Evolutionary conservation across 2,797 vertebrate genomes (phyloP).

Genomic region (Sebastes itinus): DNA sequence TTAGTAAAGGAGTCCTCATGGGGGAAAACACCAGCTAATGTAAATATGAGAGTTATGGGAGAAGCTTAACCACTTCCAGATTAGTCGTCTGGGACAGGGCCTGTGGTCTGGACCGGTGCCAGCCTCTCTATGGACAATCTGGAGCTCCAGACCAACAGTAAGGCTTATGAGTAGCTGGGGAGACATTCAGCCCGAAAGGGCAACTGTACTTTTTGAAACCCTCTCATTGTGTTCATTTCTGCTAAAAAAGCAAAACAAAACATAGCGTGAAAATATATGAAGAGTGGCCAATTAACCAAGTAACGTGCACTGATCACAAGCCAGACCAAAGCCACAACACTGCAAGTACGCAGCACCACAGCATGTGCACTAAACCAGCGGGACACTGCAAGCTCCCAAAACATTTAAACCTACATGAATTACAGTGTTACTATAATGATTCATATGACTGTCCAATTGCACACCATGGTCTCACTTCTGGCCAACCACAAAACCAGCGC

Average conservation of each 20-base stretch:
- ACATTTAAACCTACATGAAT: constrained; percentile 3
- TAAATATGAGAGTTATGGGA: constrained; percentile 52
- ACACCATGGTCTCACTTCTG: constrained; percentile 1
- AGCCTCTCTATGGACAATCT: constrained; percentile 25
- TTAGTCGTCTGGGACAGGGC: constrained; percentile 51
- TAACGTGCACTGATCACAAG: background rate
- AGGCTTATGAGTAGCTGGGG: background rate
- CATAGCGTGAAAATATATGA: background rate
- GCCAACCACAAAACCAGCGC: constrained; percentile 27
- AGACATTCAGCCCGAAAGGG: background rate
- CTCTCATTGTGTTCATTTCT: background rate
- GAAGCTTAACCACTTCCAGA: constrained; percentile 69
- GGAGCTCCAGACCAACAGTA: background rate
- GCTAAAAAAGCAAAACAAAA: background rate
- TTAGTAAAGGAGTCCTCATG: constrained; percentile 5
- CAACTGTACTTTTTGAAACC: background rate
- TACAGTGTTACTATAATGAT: constrained; percentile 18
- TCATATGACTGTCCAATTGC: background rate
- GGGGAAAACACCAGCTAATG: constrained; percentile 42
- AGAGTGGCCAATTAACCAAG: background rate
- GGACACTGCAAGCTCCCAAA: background rate
- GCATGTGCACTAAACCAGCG: background rate
- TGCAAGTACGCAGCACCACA: background rate
- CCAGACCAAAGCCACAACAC: background rate
- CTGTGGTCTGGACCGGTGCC: constrained; percentile 56